Percentiles rank a stretch among this genome's conserved stretches.
Conservation (phyloP, 2,888 invertebrate genomes). For the Pheosia gnoma region DNA sequence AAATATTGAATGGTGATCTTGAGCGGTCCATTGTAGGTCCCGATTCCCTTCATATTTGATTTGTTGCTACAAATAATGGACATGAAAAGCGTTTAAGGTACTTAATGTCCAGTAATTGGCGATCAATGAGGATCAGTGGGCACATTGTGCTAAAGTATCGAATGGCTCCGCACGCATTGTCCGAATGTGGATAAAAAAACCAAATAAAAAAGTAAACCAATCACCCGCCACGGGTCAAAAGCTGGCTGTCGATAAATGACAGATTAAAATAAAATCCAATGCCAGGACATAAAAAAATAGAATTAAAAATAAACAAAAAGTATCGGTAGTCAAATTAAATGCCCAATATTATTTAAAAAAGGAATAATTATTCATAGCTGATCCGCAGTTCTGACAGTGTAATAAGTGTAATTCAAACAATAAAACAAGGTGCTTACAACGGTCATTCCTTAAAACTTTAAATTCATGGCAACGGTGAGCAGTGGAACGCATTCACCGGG, state of each 20-base stretch:
- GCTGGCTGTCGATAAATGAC: slow-evolving; percentile 67
- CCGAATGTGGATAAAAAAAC: slow-evolving; percentile 62
- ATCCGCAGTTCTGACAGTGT: not conserved
- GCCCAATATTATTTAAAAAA: too few species aligned
- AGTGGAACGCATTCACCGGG: slow-evolving; percentile 52
- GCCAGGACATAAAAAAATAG: slow-evolving; percentile 13
- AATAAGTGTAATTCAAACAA: slow-evolving; percentile 6
- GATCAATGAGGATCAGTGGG: slow-evolving; percentile 84
- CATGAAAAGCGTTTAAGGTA: slow-evolving; percentile 81
- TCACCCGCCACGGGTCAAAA: slow-evolving; percentile 71
- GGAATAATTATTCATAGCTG: too few species aligned
- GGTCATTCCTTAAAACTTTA: slow-evolving; percentile 56
- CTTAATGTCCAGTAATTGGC: slow-evolving; percentile 85
- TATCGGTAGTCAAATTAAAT: too few species aligned
- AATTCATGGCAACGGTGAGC: slow-evolving; percentile 56
- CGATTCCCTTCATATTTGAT: slow-evolving; percentile 74
- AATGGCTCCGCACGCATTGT: slow-evolving; percentile 67
- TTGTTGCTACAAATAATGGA: slow-evolving; percentile 81
- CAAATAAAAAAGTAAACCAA: slow-evolving; percentile 61
- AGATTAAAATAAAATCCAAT: slow-evolving; percentile 54
- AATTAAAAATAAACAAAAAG: slow-evolving; percentile 16
- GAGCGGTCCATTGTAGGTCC: slow-evolving; percentile 65
- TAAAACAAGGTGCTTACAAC: slow-evolving; percentile 66
- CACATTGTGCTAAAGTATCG: slow-evolving; percentile 79
- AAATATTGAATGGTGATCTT: slow-evolving; percentile 71